Percentiles rank a stretch among this genome's conserved stretches.
Conservation (phyloP, 2,888 invertebrate species). For the Lasioglossum vierecki region DNA sequence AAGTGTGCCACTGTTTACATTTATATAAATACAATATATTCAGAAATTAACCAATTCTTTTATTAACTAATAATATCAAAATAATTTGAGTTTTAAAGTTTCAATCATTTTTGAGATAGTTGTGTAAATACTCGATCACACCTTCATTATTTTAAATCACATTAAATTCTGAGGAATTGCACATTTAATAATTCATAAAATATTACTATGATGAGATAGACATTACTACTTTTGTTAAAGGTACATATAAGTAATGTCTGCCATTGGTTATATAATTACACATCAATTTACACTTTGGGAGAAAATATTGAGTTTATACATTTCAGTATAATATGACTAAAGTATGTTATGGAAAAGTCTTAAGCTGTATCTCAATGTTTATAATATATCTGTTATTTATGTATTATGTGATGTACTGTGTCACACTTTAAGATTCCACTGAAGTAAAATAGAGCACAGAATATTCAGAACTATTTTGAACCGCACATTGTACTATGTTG, state of each 20-base stretch:
- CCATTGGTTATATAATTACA: conserved; percentile 38
- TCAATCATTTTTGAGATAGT: conserved; percentile 12
- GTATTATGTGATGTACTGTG: conserved; percentile 7
- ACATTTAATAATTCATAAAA: conserved; percentile 33
- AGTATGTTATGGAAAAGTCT: conserved; percentile 27
- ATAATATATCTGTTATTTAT: conserved; percentile 18
- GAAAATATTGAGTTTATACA: conserved; percentile 47
- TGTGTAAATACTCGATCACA: conserved; percentile 11
- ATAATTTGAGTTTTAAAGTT: conserved; percentile 6
- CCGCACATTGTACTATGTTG: conserved; percentile 28
- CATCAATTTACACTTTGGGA: conserved; percentile 42
- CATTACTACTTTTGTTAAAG: conserved; percentile 3
- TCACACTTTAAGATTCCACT: conserved; percentile 20
- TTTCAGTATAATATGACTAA: conserved; percentile 29
- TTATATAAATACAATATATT: conserved; percentile 29
- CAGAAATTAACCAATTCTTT: conserved; percentile 10
- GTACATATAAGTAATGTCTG: conserved; percentile 30
- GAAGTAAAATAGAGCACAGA: conserved; percentile 28
- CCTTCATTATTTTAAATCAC: conserved; percentile 32
- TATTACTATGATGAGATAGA: conserved; percentile 35
- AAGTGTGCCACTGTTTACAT: not conserved
- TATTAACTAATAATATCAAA: conserved; percentile 2
- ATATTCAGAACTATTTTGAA: conserved; percentile 31
- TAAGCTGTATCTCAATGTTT: conserved; percentile 23
- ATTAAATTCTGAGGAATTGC: conserved; percentile 32